Percentiles rank a stretch among this genome's conserved stretches.
Conservation (phyloP, 53 echinoderm and acorn worm species). For the Paracentrotus lividus region DNA sequence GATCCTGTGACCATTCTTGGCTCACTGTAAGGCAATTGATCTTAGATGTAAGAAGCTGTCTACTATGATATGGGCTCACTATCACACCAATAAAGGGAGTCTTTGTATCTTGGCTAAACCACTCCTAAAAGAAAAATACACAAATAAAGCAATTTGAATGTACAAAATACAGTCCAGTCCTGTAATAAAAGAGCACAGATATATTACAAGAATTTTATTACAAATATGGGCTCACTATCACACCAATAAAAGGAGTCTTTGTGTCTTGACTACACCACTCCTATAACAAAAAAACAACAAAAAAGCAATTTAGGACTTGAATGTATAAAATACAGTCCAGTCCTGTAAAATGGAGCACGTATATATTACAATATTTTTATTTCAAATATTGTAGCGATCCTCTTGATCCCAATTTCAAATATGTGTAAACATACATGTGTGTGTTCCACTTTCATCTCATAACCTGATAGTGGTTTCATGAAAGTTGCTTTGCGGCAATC, state of each 20-base stretch:
- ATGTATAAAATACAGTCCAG: not conserved
- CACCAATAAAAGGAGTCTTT: constrained; percentile 85
- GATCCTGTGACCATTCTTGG: constrained; percentile 71
- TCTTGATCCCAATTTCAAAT: too few relatives aligned
- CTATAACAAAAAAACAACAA: constrained; percentile 58
- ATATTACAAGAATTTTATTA: too few relatives aligned
- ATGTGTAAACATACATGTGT: too few relatives aligned
- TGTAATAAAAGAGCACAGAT: too few relatives aligned
- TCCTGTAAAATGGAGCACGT: too few relatives aligned
- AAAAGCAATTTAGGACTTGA: too few relatives aligned
- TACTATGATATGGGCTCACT: constrained; percentile 90
- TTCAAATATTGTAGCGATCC: too few relatives aligned
- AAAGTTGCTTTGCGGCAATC: too few relatives aligned
- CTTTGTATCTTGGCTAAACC: constrained; percentile 89
- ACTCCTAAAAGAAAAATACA: constrained; percentile 73
- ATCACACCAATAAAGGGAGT: constrained; percentile 90
- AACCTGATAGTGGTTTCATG: too few relatives aligned
- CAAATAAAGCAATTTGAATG: not conserved
- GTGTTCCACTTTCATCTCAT: too few relatives aligned
- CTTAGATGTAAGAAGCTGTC: constrained; percentile 75
- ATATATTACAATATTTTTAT: too few relatives aligned
- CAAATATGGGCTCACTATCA: constrained; percentile 94
- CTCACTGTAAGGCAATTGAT: constrained; percentile 89
- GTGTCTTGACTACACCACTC: constrained; percentile 91
- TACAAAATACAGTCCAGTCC: too few relatives aligned